A percentile compares a stretch with the other conserved stretches of the same genome.
These are phyloP conservation scores for Pica pica DNA, from an alignment of 2,113 vertebrate genomes.

Conservation along the genomic window DNA sequence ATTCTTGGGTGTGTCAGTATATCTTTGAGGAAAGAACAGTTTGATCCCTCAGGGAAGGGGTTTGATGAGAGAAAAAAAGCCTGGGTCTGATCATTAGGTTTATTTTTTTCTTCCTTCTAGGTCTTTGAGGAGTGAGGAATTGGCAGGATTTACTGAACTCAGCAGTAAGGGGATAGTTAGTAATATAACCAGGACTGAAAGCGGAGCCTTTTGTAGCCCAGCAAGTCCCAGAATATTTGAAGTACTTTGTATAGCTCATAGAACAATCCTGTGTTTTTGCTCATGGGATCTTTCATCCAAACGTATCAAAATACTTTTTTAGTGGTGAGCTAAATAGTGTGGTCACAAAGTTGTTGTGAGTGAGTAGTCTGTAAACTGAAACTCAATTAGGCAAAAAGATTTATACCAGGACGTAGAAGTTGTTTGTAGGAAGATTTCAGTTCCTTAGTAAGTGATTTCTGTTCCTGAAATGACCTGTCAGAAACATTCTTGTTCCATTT, in stretches of 20 bases:
- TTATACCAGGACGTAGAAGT: background rate
- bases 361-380: background rate
- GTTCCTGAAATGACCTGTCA: background rate
- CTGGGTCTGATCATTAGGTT: background rate
- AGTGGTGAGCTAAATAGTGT: background rate
- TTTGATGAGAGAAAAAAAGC: background rate
- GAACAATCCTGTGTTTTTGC: background rate
- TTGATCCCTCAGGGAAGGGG: background rate
- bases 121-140: background rate
- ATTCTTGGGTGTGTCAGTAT: background rate
- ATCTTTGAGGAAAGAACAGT: background rate
- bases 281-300: background rate
- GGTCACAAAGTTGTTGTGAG: background rate
- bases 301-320: background rate
- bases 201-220: background rate
- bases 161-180: background rate
- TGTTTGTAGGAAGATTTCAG: background rate
- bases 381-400: background rate
- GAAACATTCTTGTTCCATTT: background rate
- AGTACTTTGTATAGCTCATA: background rate
- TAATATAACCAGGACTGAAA: fast-evolving
- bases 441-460: background rate
- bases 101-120: background rate
- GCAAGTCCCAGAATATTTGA: background rate
- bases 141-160: background rate